These are phyloP conservation scores for Betta splendens DNA, from an alignment of 2,797 vertebrate genomes.

Conservation along the genomic window DNA sequence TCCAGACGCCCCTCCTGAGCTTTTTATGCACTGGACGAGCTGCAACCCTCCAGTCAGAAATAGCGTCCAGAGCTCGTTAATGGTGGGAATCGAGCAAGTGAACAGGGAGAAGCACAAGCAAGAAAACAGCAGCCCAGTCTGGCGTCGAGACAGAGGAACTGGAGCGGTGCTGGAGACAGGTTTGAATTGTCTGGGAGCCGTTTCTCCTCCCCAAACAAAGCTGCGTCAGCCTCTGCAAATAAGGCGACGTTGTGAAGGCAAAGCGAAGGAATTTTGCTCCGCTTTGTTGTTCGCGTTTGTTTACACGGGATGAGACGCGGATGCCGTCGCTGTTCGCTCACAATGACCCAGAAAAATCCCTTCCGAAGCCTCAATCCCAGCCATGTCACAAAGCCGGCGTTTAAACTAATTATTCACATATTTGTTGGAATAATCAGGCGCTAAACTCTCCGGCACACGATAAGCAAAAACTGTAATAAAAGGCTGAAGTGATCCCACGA, in stretches of 20 bases:
- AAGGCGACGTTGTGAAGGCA: constrained; percentile 29
- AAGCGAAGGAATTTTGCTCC: constrained; percentile 27
- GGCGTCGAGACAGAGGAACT: constrained; percentile 23
- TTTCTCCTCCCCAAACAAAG: constrained; percentile 30
- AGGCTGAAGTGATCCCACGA: constrained; percentile 25
- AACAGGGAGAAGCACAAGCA: constrained; percentile 37
- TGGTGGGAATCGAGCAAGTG: constrained; percentile 26
- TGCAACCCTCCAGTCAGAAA: constrained; percentile 31
- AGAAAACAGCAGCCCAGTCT: constrained; percentile 43
- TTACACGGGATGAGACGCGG: constrained; percentile 14
- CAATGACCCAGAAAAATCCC: not conserved
- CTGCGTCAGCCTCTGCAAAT: constrained; percentile 34
- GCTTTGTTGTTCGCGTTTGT: constrained; percentile 33
- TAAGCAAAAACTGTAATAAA: constrained; percentile 36
- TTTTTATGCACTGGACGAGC: constrained; percentile 34
- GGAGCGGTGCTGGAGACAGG: constrained; percentile 23
- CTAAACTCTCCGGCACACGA: constrained; percentile 21
- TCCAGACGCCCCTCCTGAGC: constrained; percentile 43
- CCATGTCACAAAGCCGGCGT: constrained; percentile 11
- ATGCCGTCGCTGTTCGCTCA: constrained; percentile 4
- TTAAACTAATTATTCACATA: constrained; percentile 5
- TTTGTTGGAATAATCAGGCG: constrained; percentile 19
- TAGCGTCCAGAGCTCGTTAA: constrained; percentile 45
- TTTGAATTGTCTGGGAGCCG: constrained; percentile 42
- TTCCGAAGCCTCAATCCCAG: not conserved